These are phyloP conservation scores for Octonoba sinensis DNA, from an alignment of 2,888 invertebrate genomes.

Conservation along the genomic window DNA sequence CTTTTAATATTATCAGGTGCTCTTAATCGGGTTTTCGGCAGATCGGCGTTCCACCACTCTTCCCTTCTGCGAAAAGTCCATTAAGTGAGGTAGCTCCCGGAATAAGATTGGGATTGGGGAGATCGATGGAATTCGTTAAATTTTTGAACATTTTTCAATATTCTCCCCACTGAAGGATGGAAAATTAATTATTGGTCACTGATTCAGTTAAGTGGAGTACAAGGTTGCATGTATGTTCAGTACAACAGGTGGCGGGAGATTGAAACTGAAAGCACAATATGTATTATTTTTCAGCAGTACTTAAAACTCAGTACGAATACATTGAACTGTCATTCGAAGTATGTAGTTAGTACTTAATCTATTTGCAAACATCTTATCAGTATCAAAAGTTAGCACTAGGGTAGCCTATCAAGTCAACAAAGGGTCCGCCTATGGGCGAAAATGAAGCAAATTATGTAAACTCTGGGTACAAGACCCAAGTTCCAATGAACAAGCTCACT, in stretches of 20 bases:
- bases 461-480: too few relatives aligned
- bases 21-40: constrained; percentile 51
- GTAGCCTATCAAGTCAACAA: too few relatives aligned
- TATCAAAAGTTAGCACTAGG: too few relatives aligned
- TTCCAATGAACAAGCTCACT: too few relatives aligned
- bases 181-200: constrained; percentile 46
- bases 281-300: constrained; percentile 18
- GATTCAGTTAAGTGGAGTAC: not conserved
- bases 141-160: constrained; percentile 59
- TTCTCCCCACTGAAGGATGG: constrained; percentile 18
- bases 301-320: too few relatives aligned
- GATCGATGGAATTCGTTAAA: constrained; percentile 29
- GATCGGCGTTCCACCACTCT: not conserved
- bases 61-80: constrained; percentile 1
- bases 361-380: too few relatives aligned
- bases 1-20: constrained; percentile 58
- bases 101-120: not conserved
- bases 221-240: not conserved
- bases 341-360: too few relatives aligned
- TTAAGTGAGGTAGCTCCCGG: constrained; percentile 5
- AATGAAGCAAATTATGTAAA: too few relatives aligned
- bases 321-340: too few relatives aligned
- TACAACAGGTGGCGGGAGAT: constrained; percentile 36
- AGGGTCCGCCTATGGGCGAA: too few relatives aligned
- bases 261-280: too few relatives aligned